Evolutionary conservation across 2,888 invertebrate species (phyloP).

Genomic region (Caenorhabditis auriculariae): DNA sequence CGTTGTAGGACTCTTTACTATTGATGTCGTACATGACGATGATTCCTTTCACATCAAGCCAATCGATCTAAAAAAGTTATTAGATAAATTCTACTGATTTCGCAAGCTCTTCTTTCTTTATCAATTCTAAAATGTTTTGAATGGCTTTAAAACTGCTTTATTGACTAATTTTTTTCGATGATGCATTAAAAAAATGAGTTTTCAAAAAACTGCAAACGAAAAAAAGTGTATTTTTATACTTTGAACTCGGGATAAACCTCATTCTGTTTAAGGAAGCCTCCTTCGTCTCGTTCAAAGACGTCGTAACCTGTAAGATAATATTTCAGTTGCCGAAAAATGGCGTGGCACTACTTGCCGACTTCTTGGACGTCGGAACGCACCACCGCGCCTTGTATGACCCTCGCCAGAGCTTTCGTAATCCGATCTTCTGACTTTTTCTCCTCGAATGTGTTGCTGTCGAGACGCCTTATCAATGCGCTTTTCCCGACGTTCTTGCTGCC

Average conservation of each 20-base stretch:
- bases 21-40: background rate
- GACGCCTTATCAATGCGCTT: background rate
- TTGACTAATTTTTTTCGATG: no score
- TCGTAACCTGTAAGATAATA: background rate
- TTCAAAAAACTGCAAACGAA: no score
- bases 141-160: no score
- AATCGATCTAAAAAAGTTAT: background rate
- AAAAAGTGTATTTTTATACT: no score
- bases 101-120: no score
- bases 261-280: no score
- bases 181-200: no score
- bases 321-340: no score
- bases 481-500: background rate
- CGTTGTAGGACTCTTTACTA: background rate
- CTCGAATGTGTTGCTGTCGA: background rate
- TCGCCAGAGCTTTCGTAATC: background rate
- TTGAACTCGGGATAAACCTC: no score
- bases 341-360: background rate
- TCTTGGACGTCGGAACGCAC: constrained; percentile 2
- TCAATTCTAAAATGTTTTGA: no score
- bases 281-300: no score
- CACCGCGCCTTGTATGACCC: background rate
- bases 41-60: background rate
- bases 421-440: background rate
- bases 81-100: background rate